phyloP scores from a whole-genome alignment of 2,888 invertebrate genomes.

The Dilophus febrilis region DNA sequence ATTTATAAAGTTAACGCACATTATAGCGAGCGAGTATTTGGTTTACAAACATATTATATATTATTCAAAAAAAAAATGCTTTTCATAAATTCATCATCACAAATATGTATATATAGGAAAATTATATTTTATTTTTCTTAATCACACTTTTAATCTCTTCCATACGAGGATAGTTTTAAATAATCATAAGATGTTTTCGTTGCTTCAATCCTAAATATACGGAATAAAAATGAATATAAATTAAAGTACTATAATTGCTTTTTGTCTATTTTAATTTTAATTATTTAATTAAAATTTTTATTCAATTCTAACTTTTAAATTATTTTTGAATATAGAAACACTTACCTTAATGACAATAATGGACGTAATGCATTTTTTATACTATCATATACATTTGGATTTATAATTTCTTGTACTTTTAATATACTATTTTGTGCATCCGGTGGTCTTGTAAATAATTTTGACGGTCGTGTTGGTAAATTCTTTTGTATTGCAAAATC shows the following conservation, averaged over 20 bases:
- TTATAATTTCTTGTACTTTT: conserved; percentile 12
- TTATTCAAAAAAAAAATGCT: no score
- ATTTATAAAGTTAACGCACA: no score
- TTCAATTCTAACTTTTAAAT: not conserved
- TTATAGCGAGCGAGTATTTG: no score
- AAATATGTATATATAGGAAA: no score
- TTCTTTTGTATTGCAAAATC: conserved; percentile 11
- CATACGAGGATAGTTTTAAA: not conserved
- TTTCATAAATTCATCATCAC: no score
- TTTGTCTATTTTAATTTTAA: no score
- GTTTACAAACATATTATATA: no score
- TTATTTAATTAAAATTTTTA: not conserved
- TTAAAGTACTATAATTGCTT: no score
- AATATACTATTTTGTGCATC: conserved; percentile 12
- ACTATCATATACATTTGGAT: conserved; percentile 13
- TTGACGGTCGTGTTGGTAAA: conserved; percentile 12
- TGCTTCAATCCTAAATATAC: not conserved
- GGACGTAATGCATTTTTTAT: conserved; percentile 13
- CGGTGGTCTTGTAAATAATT: conserved; percentile 8
- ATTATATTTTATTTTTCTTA: no score
- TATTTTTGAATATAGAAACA: not conserved
- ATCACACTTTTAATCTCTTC: no score
- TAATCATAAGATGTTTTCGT: not conserved
- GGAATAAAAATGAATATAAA: not conserved
- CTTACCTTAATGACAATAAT: conserved; percentile 10